Evolutionary conservation across 1,140 invertebrate genomes (phyloP).

Genomic region (Psix sp.): DNA sequence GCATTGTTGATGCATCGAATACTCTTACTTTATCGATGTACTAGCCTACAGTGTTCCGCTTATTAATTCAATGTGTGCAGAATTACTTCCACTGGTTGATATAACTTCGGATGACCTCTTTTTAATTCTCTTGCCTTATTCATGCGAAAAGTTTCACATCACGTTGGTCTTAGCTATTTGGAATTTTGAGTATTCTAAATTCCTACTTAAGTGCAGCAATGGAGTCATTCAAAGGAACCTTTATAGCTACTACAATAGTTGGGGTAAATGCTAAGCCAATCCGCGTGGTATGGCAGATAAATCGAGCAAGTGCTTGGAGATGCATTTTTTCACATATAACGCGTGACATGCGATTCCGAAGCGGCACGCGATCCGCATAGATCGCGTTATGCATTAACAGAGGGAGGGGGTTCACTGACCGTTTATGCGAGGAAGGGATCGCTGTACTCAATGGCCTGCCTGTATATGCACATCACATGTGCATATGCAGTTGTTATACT

Average conservation of each 20-base stretch:
- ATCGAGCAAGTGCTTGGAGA: conserved; percentile 49
- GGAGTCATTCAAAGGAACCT: no score
- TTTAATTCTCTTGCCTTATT: neutral
- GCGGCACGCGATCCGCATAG: conserved; percentile 55
- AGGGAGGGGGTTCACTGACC: conserved; percentile 62
- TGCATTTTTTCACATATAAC: conserved; percentile 40
- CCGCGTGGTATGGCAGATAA: conserved; percentile 31
- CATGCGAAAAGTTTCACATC: no score
- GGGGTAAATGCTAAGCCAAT: no score
- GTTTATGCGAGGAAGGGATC: conserved; percentile 67
- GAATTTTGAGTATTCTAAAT: no score
- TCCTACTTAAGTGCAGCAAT: no score
- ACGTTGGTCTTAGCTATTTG: no score
- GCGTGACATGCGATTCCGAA: conserved; percentile 33
- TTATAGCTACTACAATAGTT: no score
- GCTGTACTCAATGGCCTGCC: conserved; percentile 70
- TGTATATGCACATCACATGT: conserved; percentile 63
- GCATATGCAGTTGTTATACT: conserved; percentile 68
- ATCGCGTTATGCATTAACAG: conserved; percentile 42
- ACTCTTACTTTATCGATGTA: conserved; percentile 51
- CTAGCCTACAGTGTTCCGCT: conserved; percentile 14
- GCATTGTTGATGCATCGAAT: conserved; percentile 37
- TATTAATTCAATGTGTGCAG: conserved; percentile 28
- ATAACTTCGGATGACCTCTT: no score
- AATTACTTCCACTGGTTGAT: conserved; percentile 12